phyloP scores from a whole-genome alignment of 2,113 vertebrate species.

The Hirundichthys speculiger region DNA sequence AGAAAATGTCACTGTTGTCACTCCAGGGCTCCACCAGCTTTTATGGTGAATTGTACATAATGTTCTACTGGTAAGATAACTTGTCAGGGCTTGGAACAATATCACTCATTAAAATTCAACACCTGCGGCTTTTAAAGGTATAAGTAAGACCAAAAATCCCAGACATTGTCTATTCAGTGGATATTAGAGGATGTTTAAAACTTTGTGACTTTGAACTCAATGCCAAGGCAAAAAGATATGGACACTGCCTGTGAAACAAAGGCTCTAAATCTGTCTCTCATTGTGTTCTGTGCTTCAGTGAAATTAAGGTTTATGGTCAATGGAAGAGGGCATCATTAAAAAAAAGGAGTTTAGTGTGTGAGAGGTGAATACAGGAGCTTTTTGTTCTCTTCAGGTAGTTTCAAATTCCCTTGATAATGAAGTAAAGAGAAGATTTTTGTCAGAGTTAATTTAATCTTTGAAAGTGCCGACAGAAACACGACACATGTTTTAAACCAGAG shows the following conservation, averaged over 20 bases:
- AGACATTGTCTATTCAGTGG: conserved; percentile 5
- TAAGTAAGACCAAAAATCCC: neutral
- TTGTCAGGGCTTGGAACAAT: conserved; percentile 13
- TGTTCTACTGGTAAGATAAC: neutral
- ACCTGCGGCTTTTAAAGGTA: no score
- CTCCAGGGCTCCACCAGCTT: conserved; percentile 14
- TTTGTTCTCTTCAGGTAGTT: conserved; percentile 46
- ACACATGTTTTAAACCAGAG: conserved; percentile 51
- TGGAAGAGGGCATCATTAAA: conserved; percentile 9
- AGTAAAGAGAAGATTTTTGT: conserved; percentile 35
- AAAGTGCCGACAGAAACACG: conserved; percentile 62
- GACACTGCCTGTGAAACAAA: conserved; percentile 23
- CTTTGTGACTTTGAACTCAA: conserved; percentile 45
- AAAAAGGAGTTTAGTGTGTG: conserved; percentile 13
- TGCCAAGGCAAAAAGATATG: conserved; percentile 22
- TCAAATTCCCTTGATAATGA: conserved; percentile 55
- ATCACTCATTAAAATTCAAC: no score
- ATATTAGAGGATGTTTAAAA: conserved; percentile 54
- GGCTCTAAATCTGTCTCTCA: conserved; percentile 39
- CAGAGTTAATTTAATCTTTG: conserved; percentile 61
- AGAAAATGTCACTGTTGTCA: conserved; percentile 64
- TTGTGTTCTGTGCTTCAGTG: neutral
- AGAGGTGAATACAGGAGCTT: conserved; percentile 29
- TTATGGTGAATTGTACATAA: conserved; percentile 3
- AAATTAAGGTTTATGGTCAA: conserved; percentile 32